Conservation (phyloP, 1,140 invertebrate species). For the Hyposmocoma kahamanoa region DNA sequence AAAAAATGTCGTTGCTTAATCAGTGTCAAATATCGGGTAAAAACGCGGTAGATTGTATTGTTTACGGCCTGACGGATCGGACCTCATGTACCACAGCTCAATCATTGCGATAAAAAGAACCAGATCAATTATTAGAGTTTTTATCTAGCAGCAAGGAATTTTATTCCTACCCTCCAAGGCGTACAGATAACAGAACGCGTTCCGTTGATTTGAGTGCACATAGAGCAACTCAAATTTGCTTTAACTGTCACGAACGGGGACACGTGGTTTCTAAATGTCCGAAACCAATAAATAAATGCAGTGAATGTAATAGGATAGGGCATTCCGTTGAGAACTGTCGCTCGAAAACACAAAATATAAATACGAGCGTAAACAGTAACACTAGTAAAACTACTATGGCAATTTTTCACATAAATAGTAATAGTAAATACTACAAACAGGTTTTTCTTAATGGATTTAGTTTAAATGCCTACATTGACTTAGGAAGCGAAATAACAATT, state of each 20-base stretch:
- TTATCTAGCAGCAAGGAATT: constrained; percentile 6
- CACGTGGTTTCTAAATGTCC: neutral
- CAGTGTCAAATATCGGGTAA: constrained; percentile 7
- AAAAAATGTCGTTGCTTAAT: constrained; percentile 7
- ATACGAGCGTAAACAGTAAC: too few relatives aligned
- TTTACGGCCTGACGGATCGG: constrained; percentile 5
- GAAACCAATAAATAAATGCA: constrained; percentile 6
- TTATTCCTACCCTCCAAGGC: neutral
- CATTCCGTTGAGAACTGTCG: constrained; percentile 5
- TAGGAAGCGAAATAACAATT: neutral
- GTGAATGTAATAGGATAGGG: neutral
- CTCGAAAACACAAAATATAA: neutral
- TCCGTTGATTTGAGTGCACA: neutral
- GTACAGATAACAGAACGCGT: neutral
- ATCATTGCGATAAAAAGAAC: constrained; percentile 5
- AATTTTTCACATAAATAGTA: neutral
- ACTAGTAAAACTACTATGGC: neutral
- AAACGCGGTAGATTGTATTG: constrained; percentile 7
- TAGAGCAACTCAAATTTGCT: constrained; percentile 1
- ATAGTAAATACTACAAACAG: constrained; percentile 1
- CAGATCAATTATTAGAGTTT: constrained; percentile 7
- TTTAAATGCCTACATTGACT: neutral
- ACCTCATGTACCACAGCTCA: constrained; percentile 1
- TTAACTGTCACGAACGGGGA: constrained; percentile 6
- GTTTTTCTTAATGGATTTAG: neutral